Percentiles rank a stretch among this genome's conserved stretches.
phyloP scores from a whole-genome alignment of 2,113 vertebrate species.

The Hemicordylus capensis region DNA sequence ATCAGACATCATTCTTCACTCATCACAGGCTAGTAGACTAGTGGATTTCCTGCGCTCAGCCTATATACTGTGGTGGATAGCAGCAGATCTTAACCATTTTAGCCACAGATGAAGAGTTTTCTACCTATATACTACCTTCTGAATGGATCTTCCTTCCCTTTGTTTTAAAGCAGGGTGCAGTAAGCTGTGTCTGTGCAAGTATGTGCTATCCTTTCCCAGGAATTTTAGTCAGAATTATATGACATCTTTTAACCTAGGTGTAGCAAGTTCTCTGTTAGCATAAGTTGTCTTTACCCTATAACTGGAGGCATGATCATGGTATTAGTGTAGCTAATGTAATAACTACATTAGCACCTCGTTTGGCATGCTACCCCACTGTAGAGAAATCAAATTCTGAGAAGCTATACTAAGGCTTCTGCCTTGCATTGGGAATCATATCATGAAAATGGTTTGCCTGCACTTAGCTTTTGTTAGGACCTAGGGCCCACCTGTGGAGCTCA shows the following conservation, averaged over 20 bases:
- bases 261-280: not conserved
- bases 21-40: no score
- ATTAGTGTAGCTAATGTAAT: not conserved
- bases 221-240: not conserved
- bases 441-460: not conserved
- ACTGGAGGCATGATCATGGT: not conserved
- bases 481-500: not conserved
- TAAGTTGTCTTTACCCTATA: not conserved
- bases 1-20: no score
- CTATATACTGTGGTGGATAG: no score
- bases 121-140: no score
- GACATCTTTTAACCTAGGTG: not conserved
- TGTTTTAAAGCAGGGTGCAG: not conserved
- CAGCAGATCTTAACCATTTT: no score
- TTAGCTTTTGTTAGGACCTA: not conserved
- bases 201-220: not conserved
- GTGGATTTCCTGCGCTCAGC: no score
- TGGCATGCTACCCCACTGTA: no score
- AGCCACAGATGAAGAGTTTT: no score
- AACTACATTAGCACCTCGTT: not conserved
- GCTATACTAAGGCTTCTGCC: no score
- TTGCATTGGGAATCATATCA: not conserved
- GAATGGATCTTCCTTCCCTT: not conserved
- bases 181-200: not conserved
- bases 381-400: not conserved